Evolutionary conservation across 2,113 vertebrate species (phyloP).

Genomic region (Anhinga anhinga): DNA sequence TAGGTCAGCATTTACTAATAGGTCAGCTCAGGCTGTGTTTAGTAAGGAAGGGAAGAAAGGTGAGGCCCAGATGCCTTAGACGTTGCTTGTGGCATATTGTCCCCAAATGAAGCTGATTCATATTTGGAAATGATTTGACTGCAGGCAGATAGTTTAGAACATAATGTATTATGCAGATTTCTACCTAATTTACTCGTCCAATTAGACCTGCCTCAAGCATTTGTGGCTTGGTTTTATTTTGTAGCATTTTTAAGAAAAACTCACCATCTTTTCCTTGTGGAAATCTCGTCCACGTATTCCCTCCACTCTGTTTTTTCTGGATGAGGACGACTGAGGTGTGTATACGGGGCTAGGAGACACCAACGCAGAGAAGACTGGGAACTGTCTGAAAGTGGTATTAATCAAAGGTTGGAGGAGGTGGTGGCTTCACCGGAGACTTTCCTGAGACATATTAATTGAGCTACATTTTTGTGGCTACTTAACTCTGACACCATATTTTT

Average conservation of each 20-base stretch:
- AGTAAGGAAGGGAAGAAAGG: not conserved
- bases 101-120: not conserved
- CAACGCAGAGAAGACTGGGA: not conserved
- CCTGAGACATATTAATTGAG: not conserved
- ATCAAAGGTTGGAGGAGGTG: not conserved
- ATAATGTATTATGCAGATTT: constrained; percentile 14
- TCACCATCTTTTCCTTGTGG: not conserved
- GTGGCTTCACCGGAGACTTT: not conserved
- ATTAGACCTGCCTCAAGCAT: not conserved
- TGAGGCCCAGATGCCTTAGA: not conserved
- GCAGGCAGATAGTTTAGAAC: constrained; percentile 25
- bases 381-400: not conserved
- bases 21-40: not conserved
- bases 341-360: not conserved
- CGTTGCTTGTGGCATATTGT: not conserved
- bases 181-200: not conserved
- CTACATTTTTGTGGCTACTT: constrained; percentile 1
- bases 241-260: not conserved
- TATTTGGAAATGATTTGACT: constrained; percentile 1
- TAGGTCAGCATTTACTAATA: not conserved
- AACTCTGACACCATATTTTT: not conserved
- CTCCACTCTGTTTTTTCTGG: not conserved
- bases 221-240: not conserved
- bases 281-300: not conserved
- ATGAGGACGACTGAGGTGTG: not conserved